Conservation (phyloP, 2,113 vertebrate genomes). For the Pogonocichla stellata region DNA sequence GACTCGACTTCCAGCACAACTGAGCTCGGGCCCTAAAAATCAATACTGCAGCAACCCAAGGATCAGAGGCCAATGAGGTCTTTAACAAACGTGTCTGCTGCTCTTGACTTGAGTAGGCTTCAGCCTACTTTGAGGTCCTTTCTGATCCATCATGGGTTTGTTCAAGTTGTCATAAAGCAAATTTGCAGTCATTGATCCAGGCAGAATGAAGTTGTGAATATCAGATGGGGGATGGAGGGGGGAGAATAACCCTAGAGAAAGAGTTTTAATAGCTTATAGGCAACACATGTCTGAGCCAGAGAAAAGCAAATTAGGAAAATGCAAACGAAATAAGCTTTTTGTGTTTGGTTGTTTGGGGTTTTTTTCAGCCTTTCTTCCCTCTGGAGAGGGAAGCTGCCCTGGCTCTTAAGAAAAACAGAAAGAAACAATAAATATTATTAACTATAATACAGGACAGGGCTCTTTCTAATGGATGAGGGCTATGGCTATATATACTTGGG, state of each 20-base stretch:
- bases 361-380: neutral
- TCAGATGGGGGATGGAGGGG: conserved; percentile 11
- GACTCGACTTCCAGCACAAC: conserved; percentile 82
- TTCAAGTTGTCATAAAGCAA: conserved; percentile 86
- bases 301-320: conserved; percentile 61
- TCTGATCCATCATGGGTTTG: conserved; percentile 76
- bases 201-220: conserved; percentile 67
- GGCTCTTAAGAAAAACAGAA: neutral
- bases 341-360: neutral
- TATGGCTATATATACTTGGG: neutral
- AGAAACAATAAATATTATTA: neutral
- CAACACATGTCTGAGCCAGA: conserved; percentile 59
- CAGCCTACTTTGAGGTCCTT: conserved; percentile 71
- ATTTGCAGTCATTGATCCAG: conserved; percentile 87
- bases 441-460: neutral
- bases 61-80: conserved; percentile 90
- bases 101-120: conserved; percentile 76
- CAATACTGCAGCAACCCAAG: conserved; percentile 83
- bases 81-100: conserved; percentile 87
- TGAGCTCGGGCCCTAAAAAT: conserved; percentile 79
- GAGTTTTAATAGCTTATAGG: conserved; percentile 69
- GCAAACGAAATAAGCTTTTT: conserved; percentile 43
- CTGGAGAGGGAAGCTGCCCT: conserved; percentile 21
- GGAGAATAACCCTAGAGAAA: conserved; percentile 60
- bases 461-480: neutral